Evolutionary conservation across 2,888 invertebrate species (phyloP).

Genomic region (Chaetogeoica ovagalla): DNA sequence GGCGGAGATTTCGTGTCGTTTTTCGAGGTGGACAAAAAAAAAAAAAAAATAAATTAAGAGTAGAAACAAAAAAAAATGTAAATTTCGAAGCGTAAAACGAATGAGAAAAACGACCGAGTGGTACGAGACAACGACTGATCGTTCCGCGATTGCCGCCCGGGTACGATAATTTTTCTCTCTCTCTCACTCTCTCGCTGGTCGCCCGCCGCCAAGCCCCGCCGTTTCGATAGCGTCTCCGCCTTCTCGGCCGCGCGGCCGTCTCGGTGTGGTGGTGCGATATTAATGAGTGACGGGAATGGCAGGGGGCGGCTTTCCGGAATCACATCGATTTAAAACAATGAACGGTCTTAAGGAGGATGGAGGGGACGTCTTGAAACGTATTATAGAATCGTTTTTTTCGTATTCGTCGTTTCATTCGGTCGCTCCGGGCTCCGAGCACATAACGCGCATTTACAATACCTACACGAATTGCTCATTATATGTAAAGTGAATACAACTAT

Average conservation of each 20-base stretch:
- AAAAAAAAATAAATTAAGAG: not conserved
- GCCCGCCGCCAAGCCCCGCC: too few species aligned
- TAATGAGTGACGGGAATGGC: not conserved
- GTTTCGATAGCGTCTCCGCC: not conserved
- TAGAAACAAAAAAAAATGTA: conserved; percentile 10
- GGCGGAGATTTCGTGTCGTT: conserved; percentile 22
- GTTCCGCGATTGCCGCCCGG: conserved; percentile 23
- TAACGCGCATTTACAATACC: not conserved
- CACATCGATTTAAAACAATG: conserved; percentile 44
- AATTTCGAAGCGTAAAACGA: not conserved
- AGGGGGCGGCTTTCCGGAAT: conserved; percentile 17
- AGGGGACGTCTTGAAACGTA: conserved; percentile 7
- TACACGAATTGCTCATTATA: too few species aligned
- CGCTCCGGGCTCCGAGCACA: not conserved
- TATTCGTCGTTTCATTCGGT: not conserved
- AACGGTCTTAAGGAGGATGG: not conserved
- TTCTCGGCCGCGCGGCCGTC: not conserved
- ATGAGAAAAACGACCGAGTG: conserved; percentile 18
- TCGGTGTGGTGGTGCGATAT: conserved; percentile 23
- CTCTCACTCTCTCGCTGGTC: not conserved
- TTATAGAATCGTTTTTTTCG: not conserved
- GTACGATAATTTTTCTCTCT: conserved; percentile 28
- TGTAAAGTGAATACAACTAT: not conserved
- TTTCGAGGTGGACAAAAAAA: not conserved
- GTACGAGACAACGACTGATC: conserved; percentile 38